A percentile compares a stretch with the other conserved stretches of the same genome.
phyloP scores from a whole-genome alignment of 2,797 vertebrate genomes.

The Falco berigora region DNA sequence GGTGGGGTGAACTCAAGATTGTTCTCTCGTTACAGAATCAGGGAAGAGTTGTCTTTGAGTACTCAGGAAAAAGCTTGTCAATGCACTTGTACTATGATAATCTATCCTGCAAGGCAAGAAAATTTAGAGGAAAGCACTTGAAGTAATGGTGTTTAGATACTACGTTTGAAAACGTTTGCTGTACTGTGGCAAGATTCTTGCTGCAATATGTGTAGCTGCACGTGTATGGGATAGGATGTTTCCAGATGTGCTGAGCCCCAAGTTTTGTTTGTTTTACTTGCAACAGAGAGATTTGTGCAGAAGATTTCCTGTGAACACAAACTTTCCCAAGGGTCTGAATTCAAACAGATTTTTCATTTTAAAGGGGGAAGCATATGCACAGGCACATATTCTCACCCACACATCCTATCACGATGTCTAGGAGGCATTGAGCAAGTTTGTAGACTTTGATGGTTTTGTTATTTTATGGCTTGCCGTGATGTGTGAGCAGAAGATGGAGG shows the following conservation, averaged over 20 bases:
- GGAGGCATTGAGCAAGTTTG: neutral
- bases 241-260: neutral
- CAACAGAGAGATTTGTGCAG: neutral
- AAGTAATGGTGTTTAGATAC: neutral
- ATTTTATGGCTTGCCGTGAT: neutral
- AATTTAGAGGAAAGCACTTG: neutral
- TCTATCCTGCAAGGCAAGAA: neutral
- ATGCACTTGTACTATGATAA: neutral
- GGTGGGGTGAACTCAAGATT: neutral
- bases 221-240: neutral
- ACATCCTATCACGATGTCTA: rapidly evolving
- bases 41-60: neutral
- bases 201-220: neutral
- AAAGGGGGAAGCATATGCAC: neutral
- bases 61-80: rapidly evolving
- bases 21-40: neutral
- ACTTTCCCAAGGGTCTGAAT: neutral
- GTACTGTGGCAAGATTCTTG: too few species aligned
- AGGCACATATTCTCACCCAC: neutral
- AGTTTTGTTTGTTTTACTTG: neutral
- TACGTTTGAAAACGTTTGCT: neutral
- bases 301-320: neutral
- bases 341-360: neutral
- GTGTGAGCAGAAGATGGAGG: neutral
- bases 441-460: neutral